These are phyloP conservation scores for Lepidothrix coronata DNA, from an alignment of 2,113 vertebrate genomes.

Conservation along the genomic window DNA sequence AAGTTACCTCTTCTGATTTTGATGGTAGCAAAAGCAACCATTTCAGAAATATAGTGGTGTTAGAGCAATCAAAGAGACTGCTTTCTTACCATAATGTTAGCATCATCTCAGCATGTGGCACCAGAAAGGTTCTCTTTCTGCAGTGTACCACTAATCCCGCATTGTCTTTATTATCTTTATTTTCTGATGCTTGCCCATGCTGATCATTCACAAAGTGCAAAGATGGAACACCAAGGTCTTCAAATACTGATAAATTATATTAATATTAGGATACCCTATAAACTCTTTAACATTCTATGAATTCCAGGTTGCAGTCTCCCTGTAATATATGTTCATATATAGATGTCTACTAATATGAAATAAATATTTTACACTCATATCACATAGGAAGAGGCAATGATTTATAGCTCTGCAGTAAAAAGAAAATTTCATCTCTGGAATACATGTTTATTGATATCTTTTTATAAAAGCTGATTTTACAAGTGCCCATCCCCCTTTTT, in stretches of 20 bases:
- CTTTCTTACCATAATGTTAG: slow-evolving; percentile 61
- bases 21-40: slow-evolving; percentile 58
- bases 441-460: not conserved
- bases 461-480: slow-evolving; percentile 9
- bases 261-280: not conserved
- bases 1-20: slow-evolving; percentile 63
- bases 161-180: slow-evolving; percentile 62
- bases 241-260: slow-evolving; percentile 1
- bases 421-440: not conserved
- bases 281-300: not conserved
- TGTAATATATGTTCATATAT: not conserved
- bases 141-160: not conserved
- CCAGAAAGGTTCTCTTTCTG: slow-evolving; percentile 59
- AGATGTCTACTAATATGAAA: not conserved
- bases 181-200: slow-evolving; percentile 10
- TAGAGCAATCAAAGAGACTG: slow-evolving; percentile 69
- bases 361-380: slow-evolving; percentile 9
- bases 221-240: not conserved
- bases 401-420: not conserved
- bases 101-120: slow-evolving; percentile 63
- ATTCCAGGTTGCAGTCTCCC: not conserved
- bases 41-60: slow-evolving; percentile 63
- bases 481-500: not conserved
- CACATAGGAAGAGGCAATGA: not conserved
- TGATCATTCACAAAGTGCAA: slow-evolving; percentile 3